These are phyloP conservation scores for Megalops atlanticus DNA, from an alignment of 2,113 vertebrate species.

Conservation along the genomic window DNA sequence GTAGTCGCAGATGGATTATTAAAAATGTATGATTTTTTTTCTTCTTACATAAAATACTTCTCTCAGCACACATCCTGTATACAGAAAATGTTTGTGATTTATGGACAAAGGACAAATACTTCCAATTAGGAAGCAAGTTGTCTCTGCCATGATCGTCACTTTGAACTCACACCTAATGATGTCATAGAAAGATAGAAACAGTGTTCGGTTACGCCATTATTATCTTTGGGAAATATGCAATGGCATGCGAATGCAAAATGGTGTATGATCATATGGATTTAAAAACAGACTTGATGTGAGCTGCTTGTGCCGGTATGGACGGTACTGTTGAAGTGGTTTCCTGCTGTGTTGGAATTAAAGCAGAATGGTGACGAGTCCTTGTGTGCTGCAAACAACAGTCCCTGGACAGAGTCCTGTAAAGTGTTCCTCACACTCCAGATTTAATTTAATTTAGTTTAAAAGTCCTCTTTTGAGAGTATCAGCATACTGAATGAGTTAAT, in stretches of 20 bases:
- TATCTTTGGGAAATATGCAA: constrained; percentile 19
- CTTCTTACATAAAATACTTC: constrained; percentile 17
- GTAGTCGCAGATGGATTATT: constrained; percentile 28
- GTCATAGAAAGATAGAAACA: not conserved
- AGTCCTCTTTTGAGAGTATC: too few relatives aligned
- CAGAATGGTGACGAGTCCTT: not conserved
- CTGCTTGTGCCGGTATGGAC: constrained; percentile 14
- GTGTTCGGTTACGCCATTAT: constrained; percentile 1
- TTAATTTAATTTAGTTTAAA: too few relatives aligned
- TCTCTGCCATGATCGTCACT: not conserved
- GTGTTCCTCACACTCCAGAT: constrained; percentile 6
- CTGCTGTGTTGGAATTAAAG: constrained; percentile 16
- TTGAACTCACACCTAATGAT: not conserved
- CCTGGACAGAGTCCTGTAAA: not conserved
- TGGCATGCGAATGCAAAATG: constrained; percentile 17
- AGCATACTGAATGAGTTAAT: too few relatives aligned
- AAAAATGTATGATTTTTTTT: constrained; percentile 20
- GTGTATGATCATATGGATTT: constrained; percentile 20
- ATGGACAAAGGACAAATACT: constrained; percentile 1
- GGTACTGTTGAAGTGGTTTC: constrained; percentile 5
- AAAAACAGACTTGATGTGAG: constrained; percentile 29
- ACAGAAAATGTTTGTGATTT: constrained; percentile 2
- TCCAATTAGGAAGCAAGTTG: constrained; percentile 16
- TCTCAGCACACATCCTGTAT: not conserved
- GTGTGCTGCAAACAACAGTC: not conserved